Evolutionary conservation across 2,888 invertebrate species (phyloP), one percentile per base, ranked within the genome.

Genomic region (Chloroclysta siterata): DNA sequence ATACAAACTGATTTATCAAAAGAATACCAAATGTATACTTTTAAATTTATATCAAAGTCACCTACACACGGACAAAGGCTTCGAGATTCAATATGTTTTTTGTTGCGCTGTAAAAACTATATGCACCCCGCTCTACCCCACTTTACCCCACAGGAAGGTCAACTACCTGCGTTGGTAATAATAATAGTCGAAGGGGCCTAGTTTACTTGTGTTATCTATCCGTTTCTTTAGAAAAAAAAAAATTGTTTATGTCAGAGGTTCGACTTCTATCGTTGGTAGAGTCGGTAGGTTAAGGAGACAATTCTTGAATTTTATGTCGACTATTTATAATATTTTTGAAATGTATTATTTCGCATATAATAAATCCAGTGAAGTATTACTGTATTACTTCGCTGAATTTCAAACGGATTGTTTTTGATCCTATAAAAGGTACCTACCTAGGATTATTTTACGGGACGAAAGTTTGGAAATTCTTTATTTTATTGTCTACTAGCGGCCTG

Each of bases 151-250:
- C 55, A 56, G 61, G 74, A 76, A 76, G 75, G 74, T 77, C 76
- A 74, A 74, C 79, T 80, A 80, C 80, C 80, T 80, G 80, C 79
- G 68, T 58, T 62, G 60, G 22, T 61, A 66, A 70, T 71, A 72
- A 72, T 72, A 72, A 69, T 70, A 67, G 58, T 63, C 64, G 70
- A 71, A 69, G 69, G 71, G 72, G 53, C 66, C 29, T 46, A 69
- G 63, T 69, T 73, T 63, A 70, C 65, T 70, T 65, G 66, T 66
- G 63, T 65, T 70, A 66, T 67, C 66, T 60, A 54, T 69, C 46
- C 15, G 28, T 64, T 58, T 59, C 46, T 36, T 48, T 60, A 53
- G 28, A 59, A 29, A 62, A 70, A 69, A 72, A 72, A 71, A 66
- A 42, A 55, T 52, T 57, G 65, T 67, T 67, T 72, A 53, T 69